Conservation (phyloP, 2,113 vertebrate species). For the Muntiacus reevesi region DNA sequence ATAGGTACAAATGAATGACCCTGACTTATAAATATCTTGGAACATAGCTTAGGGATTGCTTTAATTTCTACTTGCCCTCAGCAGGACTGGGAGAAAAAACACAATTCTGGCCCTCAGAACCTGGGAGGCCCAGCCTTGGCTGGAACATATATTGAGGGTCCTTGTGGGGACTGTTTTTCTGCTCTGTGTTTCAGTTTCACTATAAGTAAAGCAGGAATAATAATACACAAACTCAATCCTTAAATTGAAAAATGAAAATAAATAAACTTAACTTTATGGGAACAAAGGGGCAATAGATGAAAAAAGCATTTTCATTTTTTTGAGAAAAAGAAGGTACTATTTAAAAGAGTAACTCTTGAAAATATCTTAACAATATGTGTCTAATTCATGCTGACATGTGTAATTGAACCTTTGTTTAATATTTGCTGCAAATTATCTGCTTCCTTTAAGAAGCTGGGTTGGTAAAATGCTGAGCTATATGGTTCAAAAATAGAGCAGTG, state of each 20-base stretch:
- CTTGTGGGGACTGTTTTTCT: background rate
- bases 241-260: slow-evolving; percentile 47
- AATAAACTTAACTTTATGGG: slow-evolving; percentile 24
- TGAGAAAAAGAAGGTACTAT: slow-evolving; percentile 4
- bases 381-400: slow-evolving; percentile 54
- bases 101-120: background rate
- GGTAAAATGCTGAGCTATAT: slow-evolving; percentile 2
- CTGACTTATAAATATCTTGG: background rate
- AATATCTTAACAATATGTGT: slow-evolving; percentile 19
- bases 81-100: background rate
- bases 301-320: slow-evolving; percentile 36
- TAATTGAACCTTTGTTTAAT: slow-evolving; percentile 55
- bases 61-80: background rate
- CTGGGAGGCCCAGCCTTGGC: background rate
- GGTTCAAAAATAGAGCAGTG: background rate
- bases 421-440: slow-evolving; percentile 60
- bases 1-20: background rate
- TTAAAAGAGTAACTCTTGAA: slow-evolving; percentile 59
- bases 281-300: slow-evolving; percentile 55
- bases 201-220: slow-evolving; percentile 27
- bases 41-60: background rate
- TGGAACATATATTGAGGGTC: background rate
- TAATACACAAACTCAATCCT: background rate
- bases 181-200: background rate
- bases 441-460: slow-evolving; percentile 50